Evolutionary conservation across 92 coral and sea anemone genomes (phyloP), one percentile per base, ranked within the genome.

Genomic region (Parazoanthus swiftii): DNA sequence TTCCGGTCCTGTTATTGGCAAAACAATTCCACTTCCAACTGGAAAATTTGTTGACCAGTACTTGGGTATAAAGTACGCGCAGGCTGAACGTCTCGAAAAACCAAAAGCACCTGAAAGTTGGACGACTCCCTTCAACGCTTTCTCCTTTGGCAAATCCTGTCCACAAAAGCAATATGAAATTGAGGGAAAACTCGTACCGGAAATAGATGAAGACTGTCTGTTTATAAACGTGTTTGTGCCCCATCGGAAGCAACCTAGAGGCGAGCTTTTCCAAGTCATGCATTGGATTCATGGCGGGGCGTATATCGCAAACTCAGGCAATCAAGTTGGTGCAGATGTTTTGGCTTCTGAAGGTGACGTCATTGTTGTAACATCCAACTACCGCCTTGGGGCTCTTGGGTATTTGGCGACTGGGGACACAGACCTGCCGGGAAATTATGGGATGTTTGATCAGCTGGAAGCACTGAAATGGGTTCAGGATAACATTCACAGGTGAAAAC

Each of bases 241-340:
- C 9, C 7, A 50, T 29, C 84, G 71, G 29, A 37, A 25, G 15
- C 29, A 21, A n/a, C 67, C 84, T 18, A 38, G 6, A 21, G 68
- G 68, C 4, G 68, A 80, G 15, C 71, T 51, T 5, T 80, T 80
- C 25, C 42, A 21, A 16, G 84, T 80, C 43, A 80, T 80, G 84
- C 84, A 80, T 21, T 80, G 84, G 84, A 80, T 80, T 51, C 84
- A 80, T 44, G 84, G 84, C 68, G 84, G 84, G 0, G 84, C 84
- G 44, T 51, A 50, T n/a, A 20, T 80, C 3, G 48, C 70, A 14
- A 51, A 26, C 68, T 51, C 84, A 4, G 84, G 84, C 11, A 80
- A 54, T 33, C 7, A 39, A 39, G 42, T 39, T 39, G 42, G 42
- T 39, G 42, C 42, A 39, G 42, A 39, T 2, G 42, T 39, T 39